These are phyloP conservation scores for Grallaria varia DNA, from an alignment of 2,113 vertebrate genomes.

Conservation along the genomic window DNA sequence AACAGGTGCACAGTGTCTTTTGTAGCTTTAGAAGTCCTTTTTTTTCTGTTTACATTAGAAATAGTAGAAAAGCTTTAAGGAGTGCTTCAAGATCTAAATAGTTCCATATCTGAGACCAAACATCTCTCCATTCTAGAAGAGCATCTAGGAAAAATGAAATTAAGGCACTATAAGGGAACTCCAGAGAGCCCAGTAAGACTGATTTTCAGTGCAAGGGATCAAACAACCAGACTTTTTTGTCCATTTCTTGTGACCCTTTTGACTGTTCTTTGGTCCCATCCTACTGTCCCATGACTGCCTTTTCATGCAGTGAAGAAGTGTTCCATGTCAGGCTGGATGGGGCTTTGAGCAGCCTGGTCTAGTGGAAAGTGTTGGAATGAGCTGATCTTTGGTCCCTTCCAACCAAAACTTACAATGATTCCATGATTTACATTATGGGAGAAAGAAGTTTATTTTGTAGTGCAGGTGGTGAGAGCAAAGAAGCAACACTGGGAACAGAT, in stretches of 20 bases:
- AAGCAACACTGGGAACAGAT: neutral
- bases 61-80: neutral
- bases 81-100: neutral
- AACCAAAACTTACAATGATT: neutral
- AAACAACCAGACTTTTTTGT: neutral
- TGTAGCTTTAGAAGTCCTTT: neutral
- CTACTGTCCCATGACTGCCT: neutral
- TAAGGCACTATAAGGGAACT: accelerated
- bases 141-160: neutral
- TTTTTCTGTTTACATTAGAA: neutral
- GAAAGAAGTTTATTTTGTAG: neutral
- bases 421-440: accelerated
- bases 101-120: neutral
- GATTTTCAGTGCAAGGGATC: neutral
- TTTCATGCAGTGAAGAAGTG: neutral
- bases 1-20: neutral
- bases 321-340: neutral
- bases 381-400: neutral
- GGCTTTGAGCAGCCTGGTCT: neutral
- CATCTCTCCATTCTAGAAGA: neutral
- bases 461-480: neutral
- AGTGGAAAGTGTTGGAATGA: neutral
- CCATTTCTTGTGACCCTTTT: neutral
- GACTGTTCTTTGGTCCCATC: neutral
- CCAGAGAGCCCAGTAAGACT: neutral